Evolutionary conservation across 1,140 invertebrate species (phyloP), one percentile per base, ranked within the genome.

Genomic region (Drosophila carrolli): DNA sequence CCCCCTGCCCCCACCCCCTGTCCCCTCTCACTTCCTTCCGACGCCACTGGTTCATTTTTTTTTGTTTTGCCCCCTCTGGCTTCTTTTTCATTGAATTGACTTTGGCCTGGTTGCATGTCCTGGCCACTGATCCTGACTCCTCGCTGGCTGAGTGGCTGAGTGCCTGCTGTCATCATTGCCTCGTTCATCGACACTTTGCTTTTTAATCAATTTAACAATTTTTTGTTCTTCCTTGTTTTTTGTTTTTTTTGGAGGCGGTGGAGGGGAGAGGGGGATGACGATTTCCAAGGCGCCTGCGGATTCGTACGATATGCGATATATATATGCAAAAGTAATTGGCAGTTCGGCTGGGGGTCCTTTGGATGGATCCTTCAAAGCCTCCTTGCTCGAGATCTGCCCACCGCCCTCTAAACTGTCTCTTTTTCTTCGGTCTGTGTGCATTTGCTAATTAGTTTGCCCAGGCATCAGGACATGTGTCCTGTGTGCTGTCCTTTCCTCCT

Each of bases 131-230:
- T 60, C 59, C 58, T 56, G 72, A 27, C 38, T 50, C 51, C 54
- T 56, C 47, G 37, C 13, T 40, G 57, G 11, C 16, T 61, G 59
- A 35, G 23, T 72, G 68, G 68, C 65, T 72, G 70, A 60, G 66
- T 75, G 73, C 65, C 48, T 56, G 81, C 82, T 85, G 83, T 88
- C 83, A 88, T 88, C 84, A 88, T 88, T 88, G 84, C 66, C 84
- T 88, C 85, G 85, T 88, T 88, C 84, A 89, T 89, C 85, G 84
- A 88, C 84, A 88, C 84, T 89, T 88, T 88, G 84, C 84, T 88
- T 88, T 88, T 88, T 88, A 88, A 88, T 88, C 84, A 88, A 88
- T 88, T 88, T 88, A 88, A 68, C 80, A 89, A 90, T 84, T 80
- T 90, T 88, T 89, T 82, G 54, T 75, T 53, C 58, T 41, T 68